Evolutionary conservation across 2,113 vertebrate genomes (phyloP).

Genomic region (Cyprinus carpio): DNA sequence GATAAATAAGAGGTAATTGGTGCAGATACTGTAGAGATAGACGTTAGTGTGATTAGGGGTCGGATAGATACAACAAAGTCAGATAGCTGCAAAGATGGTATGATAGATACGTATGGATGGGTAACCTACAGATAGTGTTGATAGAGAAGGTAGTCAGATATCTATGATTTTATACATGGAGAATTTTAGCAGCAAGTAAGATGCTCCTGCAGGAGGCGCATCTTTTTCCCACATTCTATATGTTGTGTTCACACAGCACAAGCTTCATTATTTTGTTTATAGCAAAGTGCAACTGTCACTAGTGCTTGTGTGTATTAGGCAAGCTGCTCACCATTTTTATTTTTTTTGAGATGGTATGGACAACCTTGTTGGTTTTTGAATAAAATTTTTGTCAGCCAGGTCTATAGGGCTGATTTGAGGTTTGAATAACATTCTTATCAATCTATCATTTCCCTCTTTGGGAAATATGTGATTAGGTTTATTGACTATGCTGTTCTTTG

Average conservation of each 20-base stretch:
- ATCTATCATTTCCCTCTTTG: not conserved
- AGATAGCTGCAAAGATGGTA: no score
- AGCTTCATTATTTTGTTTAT: not conserved
- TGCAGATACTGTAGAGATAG: no score
- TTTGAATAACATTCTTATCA: not conserved
- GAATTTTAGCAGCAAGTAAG: not conserved
- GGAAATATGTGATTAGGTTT: not conserved
- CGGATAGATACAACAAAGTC: no score
- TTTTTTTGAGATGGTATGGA: no score
- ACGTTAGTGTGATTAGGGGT: no score
- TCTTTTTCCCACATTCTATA: conserved; percentile 12
- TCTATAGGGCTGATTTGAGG: not conserved
- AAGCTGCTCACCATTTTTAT: not conserved
- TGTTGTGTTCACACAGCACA: not conserved
- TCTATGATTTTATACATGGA: no score
- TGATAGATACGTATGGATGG: not conserved
- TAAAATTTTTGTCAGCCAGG: not conserved
- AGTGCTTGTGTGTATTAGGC: not conserved
- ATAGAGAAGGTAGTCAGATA: no score
- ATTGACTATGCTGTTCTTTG: not conserved
- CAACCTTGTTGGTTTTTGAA: not conserved
- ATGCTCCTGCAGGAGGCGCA: conserved; percentile 37
- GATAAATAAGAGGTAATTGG: no score
- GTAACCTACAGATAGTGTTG: no score
- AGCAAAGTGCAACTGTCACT: not conserved